These are phyloP conservation scores for Astreopora myriophthalma DNA, from an alignment of 64 coral and sea anemone species.

Conservation along the genomic window DNA sequence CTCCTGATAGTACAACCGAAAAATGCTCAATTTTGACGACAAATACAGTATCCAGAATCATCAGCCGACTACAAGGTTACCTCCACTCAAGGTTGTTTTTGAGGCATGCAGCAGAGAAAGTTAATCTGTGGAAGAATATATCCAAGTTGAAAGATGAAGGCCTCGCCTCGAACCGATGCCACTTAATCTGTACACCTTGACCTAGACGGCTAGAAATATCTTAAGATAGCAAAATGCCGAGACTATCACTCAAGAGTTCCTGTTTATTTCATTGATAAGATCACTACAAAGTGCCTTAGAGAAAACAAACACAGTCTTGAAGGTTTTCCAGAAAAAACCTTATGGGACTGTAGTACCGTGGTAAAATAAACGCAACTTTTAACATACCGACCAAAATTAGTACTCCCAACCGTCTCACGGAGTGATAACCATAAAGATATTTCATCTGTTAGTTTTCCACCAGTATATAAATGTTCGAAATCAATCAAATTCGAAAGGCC, in stretches of 20 bases:
- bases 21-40: too few species aligned
- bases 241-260: not conserved
- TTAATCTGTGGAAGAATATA: not conserved
- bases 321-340: not conserved
- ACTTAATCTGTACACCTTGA: not conserved
- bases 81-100: not conserved
- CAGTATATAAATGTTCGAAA: too few species aligned
- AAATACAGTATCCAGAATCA: too few species aligned
- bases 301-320: not conserved
- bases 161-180: not conserved
- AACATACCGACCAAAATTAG: too few species aligned
- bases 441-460: too few species aligned
- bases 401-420: not conserved
- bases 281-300: not conserved
- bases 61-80: not conserved
- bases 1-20: not conserved
- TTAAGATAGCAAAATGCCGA: not conserved
- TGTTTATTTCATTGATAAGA: slow-evolving; percentile 24
- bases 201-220: not conserved
- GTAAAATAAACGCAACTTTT: not conserved
- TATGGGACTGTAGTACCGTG: not conserved
- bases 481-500: too few species aligned
- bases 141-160: not conserved
- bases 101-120: not conserved
- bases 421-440: not conserved